Conservation (phyloP, 2,888 invertebrate species). For the Patella pellucida region DNA sequence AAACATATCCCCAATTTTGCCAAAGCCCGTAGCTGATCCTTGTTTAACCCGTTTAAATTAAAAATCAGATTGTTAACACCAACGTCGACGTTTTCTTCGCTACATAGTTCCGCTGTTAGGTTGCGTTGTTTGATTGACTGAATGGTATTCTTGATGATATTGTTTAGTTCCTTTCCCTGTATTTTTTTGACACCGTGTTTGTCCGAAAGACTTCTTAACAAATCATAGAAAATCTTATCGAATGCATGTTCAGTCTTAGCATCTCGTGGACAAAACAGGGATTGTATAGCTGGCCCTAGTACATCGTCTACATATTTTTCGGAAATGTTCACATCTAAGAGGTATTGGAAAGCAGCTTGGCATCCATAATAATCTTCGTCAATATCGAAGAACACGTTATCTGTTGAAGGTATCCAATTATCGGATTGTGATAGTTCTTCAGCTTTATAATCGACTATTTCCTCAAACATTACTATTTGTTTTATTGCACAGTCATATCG, state of each 20-base stretch:
- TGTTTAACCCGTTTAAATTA: not conserved
- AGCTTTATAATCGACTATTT: not conserved
- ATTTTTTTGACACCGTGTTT: not conserved
- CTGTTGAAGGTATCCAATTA: not conserved
- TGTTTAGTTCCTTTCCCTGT: not conserved
- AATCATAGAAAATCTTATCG: slow-evolving; percentile 2
- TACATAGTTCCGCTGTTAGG: not conserved
- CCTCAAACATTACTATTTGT: not conserved
- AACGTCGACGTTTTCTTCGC: not conserved
- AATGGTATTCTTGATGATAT: not conserved
- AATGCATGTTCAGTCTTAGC: not conserved
- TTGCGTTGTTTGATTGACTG: not conserved
- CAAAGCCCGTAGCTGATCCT: not conserved
- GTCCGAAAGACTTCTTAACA: not conserved
- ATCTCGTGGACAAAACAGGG: not conserved
- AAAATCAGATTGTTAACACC: not conserved
- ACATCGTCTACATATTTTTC: not conserved
- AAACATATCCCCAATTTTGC: not conserved
- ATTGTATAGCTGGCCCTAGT: not conserved
- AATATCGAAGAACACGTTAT: not conserved
- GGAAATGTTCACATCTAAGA: not conserved
- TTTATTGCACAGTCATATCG: not conserved
- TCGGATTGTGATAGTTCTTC: not conserved
- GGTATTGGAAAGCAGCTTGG: not conserved
- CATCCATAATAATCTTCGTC: slow-evolving; percentile 4